phyloP scores from a whole-genome alignment of 2,888 invertebrate genomes.

The Conomelus anceps region DNA sequence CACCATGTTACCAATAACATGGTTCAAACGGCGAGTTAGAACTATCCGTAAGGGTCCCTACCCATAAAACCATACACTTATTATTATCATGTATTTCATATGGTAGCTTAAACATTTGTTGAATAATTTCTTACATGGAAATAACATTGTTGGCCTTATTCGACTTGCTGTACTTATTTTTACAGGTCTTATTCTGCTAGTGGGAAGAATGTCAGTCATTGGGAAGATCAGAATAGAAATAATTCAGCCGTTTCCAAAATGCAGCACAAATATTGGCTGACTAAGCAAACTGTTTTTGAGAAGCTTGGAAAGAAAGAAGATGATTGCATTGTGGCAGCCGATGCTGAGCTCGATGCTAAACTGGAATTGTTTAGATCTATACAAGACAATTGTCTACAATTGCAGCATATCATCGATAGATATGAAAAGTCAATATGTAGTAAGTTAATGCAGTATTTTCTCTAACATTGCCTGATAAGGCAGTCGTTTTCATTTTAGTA shows the following conservation, averaged over 20 bases:
- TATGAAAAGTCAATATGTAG: conserved; percentile 89
- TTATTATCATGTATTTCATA: background rate
- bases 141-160: background rate
- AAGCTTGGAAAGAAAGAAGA: conserved; percentile 96
- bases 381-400: conserved; percentile 78
- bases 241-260: conserved; percentile 54
- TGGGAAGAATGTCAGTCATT: background rate
- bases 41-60: too few relatives aligned
- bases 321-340: conserved; percentile 91
- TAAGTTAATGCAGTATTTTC: conserved; percentile 41
- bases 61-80: too few relatives aligned
- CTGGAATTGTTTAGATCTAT: conserved; percentile 88
- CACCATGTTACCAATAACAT: too few relatives aligned
- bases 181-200: background rate
- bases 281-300: conserved; percentile 88
- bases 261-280: conserved; percentile 97
- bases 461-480: background rate
- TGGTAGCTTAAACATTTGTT: background rate
- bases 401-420: conserved; percentile 82
- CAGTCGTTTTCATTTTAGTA: background rate
- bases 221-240: conserved; percentile 11
- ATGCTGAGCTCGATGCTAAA: conserved; percentile 94
- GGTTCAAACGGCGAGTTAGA: too few relatives aligned
- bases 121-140: background rate
- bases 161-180: background rate